Percentiles rank a stretch among this genome's conserved stretches.
Conservation (phyloP, 2,113 vertebrate species). For the Grammomys dolichurus region DNA sequence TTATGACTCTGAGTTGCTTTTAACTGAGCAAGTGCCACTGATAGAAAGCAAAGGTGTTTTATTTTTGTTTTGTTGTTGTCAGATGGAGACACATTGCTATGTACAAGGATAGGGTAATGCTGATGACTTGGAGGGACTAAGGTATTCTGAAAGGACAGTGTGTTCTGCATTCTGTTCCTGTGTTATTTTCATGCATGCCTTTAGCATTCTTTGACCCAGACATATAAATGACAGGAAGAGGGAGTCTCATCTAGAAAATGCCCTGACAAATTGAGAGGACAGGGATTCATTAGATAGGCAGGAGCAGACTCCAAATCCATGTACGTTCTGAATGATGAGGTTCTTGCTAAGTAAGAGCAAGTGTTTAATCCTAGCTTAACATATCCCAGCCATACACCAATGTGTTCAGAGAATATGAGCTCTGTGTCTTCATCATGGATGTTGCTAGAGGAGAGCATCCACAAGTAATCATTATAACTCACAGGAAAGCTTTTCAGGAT, state of each 20-base stretch:
- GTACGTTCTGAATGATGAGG: neutral
- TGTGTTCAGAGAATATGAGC: neutral
- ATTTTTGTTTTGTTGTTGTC: slow-evolving; percentile 45
- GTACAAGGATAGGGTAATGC: neutral
- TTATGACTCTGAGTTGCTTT: slow-evolving; percentile 71
- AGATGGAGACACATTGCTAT: slow-evolving; percentile 41
- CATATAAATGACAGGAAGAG: neutral
- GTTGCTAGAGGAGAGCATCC: neutral
- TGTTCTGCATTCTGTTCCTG: neutral
- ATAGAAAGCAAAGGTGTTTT: slow-evolving; percentile 53
- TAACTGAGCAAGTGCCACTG: slow-evolving; percentile 61
- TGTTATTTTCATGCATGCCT: neutral
- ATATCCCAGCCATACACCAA: neutral
- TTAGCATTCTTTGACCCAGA: neutral
- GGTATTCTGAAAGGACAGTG: neutral
- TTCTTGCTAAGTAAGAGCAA: neutral
- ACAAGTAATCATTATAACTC: neutral
- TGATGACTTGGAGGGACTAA: slow-evolving; percentile 6
- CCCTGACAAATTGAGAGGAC: neutral
- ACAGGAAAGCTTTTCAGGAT: neutral
- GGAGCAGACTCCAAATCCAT: neutral
- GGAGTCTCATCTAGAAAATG: neutral
- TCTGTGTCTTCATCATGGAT: neutral
- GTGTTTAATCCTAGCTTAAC: neutral
- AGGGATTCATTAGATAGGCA: neutral